Base-by-base conservation (phyloP, 2,797 vertebrate genomes). In the Alectoris magna region DNA sequence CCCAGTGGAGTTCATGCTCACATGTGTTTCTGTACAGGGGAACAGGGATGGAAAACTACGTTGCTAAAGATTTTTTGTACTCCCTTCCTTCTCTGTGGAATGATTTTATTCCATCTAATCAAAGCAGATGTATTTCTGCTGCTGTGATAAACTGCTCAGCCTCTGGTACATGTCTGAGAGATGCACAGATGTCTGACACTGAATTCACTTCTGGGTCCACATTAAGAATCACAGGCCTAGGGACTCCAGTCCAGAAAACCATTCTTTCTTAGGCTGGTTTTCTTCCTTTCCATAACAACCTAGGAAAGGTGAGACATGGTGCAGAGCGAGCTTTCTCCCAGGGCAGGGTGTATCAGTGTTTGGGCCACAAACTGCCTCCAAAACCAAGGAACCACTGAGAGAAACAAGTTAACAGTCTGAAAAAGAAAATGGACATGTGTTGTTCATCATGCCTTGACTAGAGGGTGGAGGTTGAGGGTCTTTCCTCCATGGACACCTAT, bases 21-120 rank as follows among this genome's bases (percentile, higher is more conserved):
- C 49, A 21, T 29, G 29, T 69, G 76, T 62, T 59, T 59, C 75
- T 56, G n/a, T 38, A 26, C 15, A 46, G 64, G 19, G 63, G 44
- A 87, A 79, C 29, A 71, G 70, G n/a, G 63, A 53, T 44, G 59
- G 71, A 72, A 75, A 92, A 86, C 56, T 36, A 31, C 48, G 12
- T 49, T 70, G 79, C 36, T 48, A 29, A 81, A 49, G 79, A 66
- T 73, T 84, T 91, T n/a, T 79, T 75, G 55, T 7, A 6, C 89
- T 89, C 39, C 2, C 14, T 83, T 68, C 87, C 70, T 75, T 46
- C 85, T 70, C 76, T 31, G 49, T 53, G 59, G 67, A 68, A 75
- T 81, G 59, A 79, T 88, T 96, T 91, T 81, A 59, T 86, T 91
- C 73, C 67, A 31, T 39, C 43, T 88, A 73, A 90, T 81, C 87